Evolutionary conservation across 2,113 vertebrate genomes (phyloP).

Genomic region (Tyto alba): DNA sequence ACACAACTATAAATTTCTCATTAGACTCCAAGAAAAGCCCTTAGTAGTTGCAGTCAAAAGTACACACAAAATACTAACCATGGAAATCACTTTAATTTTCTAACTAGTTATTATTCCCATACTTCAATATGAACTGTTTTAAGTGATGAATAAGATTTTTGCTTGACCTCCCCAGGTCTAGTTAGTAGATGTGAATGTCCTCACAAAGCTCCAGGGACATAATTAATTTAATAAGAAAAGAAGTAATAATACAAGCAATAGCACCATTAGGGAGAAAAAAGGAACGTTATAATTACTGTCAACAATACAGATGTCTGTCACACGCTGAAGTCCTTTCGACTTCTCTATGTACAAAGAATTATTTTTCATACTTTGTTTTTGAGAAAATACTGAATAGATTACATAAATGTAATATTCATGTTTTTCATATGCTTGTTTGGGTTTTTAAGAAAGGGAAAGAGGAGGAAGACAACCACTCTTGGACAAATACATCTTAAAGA

Average conservation of each 20-base stretch:
- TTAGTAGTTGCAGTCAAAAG: not conserved
- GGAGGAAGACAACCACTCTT: not conserved
- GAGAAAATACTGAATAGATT: not conserved
- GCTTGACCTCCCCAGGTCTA: not conserved
- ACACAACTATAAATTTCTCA: not conserved
- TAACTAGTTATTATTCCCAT: not conserved
- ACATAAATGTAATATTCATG: not conserved
- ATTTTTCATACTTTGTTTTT: not conserved
- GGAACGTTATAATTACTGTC: not conserved
- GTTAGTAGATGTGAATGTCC: not conserved
- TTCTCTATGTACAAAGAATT: not conserved
- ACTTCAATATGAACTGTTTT: not conserved
- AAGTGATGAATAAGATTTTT: not conserved
- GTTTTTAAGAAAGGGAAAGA: not conserved
- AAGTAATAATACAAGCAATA: not conserved
- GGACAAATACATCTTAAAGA: not conserved
- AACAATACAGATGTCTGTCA: not conserved
- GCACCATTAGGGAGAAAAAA: not conserved
- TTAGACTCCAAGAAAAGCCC: not conserved
- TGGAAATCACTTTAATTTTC: not conserved
- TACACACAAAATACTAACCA: not conserved
- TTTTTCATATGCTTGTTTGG: not conserved
- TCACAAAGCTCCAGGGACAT: not conserved
- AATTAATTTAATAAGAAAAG: not conserved
- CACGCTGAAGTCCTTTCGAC: not conserved